Conservation (phyloP, 2,797 vertebrate species). For the Psittacula echo region DNA sequence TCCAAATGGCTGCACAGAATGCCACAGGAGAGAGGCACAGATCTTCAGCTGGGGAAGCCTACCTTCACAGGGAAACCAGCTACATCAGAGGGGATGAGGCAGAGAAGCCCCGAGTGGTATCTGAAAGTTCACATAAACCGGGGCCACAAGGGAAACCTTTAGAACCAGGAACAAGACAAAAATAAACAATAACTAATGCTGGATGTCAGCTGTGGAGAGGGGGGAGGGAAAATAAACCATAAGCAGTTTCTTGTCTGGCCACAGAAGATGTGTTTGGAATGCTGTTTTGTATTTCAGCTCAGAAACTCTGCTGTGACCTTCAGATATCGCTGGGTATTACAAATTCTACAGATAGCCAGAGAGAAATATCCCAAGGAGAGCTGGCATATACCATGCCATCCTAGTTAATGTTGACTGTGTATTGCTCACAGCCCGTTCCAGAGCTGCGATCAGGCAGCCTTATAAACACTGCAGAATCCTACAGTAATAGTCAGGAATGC, state of each 20-base stretch:
- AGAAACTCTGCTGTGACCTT: constrained; percentile 69
- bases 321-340: constrained; percentile 57
- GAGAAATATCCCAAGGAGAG: constrained; percentile 54
- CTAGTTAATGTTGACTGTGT: constrained; percentile 43
- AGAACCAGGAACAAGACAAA: constrained; percentile 68
- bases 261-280: constrained; percentile 67
- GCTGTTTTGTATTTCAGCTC: constrained; percentile 64
- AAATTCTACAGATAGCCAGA: constrained; percentile 58
- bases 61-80: constrained; percentile 73
- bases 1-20: constrained; percentile 92
- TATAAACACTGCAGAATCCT: background rate
- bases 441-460: constrained; percentile 17
- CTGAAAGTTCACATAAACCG: constrained; percentile 79
- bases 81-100: constrained; percentile 72
- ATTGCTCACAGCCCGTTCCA: background rate
- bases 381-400: background rate
- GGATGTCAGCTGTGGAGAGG: constrained; percentile 48
- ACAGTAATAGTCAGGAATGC: constrained; percentile 3
- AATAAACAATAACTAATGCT: constrained; percentile 72
- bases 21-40: constrained; percentile 80
- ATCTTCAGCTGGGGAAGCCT: constrained; percentile 74
- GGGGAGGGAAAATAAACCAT: constrained; percentile 65
- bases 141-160: constrained; percentile 60
- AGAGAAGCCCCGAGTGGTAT: constrained; percentile 74
- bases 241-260: constrained; percentile 66